Evolutionary conservation across 2,113 vertebrate species (phyloP), one percentile per base, ranked within the genome.

Genomic region (Elgaria multicarinata): DNA sequence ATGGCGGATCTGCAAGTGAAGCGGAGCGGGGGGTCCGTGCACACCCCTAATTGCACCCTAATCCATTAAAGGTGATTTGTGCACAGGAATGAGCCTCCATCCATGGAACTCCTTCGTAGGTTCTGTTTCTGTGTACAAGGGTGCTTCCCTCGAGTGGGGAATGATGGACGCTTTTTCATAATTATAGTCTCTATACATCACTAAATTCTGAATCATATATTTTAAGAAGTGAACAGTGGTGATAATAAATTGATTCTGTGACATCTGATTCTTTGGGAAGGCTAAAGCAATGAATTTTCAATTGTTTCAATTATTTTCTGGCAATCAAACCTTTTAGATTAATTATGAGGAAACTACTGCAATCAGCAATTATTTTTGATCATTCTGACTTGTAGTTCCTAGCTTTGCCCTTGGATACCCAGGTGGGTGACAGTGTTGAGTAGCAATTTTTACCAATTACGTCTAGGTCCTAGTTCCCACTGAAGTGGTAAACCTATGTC

Each of bases 191-290:
- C 31, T 79, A 53, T 28, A 50, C 14, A 79, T 53, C 55, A 31
- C 46, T 79, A 55, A 50, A 69, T 33, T 84, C 42, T 31, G 42
- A 22, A 42, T 69, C 31, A 69, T 31, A 46, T 42, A n/a, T 83
- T 46, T 33, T 36, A 58, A 42, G 53, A 82, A 26, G 42, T 42
- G 55, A 86, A 88, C 72, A 86, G 53, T 18, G 87, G 83, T 90
- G 92, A 90, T 92, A 44, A 76, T 74, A 81, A 94, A 76, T 39
- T 50, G 64, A 80, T 80, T 55, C 31, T 28, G 24, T 28, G 80
- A 28, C 26, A 66, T 16, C n/a, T 31, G 6, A 33, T 44, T 79
- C 20, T 55, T 55, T 28, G 42, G 46, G 33, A 80, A 81, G 79
- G 20, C 36, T 62, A 44, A 84, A 69, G 64, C 14, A 69, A 46